Evolutionary conservation across 2,888 invertebrate species (phyloP), one percentile per base, ranked within the genome.

Genomic region (Drosophila maculinotata): DNA sequence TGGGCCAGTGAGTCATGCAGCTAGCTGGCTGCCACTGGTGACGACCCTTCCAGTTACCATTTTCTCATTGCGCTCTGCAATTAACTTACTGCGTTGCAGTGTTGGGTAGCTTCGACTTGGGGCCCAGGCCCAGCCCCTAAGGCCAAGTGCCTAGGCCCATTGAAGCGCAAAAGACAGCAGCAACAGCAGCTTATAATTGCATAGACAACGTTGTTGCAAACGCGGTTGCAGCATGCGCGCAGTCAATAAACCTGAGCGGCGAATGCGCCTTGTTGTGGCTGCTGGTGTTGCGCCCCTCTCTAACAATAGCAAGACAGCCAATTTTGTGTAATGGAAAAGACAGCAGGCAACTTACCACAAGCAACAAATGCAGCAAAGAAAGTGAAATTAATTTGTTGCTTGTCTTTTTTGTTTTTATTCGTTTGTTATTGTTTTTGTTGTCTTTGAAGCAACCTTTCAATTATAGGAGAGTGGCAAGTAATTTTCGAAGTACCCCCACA

Each of bases 381-480:
- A 80, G 80, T 80, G 80, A 80, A 80, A 80, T 81, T 85, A 80
- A 69, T 80, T 80, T 87, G 72, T 65, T 71, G 53, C 66, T 79
- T 79, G 53, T 42, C 38, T 30, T 44, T 28, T 39, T 25, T 20
- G 17, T 12, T 28, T 26, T 58, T 58, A 41, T 53, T 38, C 42
- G 28, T 49, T 38, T 56, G 30, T 60, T 48, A 25, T 44, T 53
- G 28, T 39, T 41, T 10, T 31, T 57, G 10, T 23, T 8, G 10
- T 23, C n/a, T 5, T 28, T 30, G 20, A 5, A 26, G 47, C 28
- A 38, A 20, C 52, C 41, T 66, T 42, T 51, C 45, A 67, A 67
- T 66, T 49, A 67, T n/a, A 10, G 23, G 14, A 35, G 17, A 62
- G 15, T 17, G 3, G 31, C 69, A 57, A 47, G 7, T 41, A 38